Percentiles rank a stretch among this genome's conserved stretches.
These are phyloP conservation scores for Amblyornis subalaris DNA, from an alignment of 2,113 vertebrate genomes.

Conservation along the genomic window DNA sequence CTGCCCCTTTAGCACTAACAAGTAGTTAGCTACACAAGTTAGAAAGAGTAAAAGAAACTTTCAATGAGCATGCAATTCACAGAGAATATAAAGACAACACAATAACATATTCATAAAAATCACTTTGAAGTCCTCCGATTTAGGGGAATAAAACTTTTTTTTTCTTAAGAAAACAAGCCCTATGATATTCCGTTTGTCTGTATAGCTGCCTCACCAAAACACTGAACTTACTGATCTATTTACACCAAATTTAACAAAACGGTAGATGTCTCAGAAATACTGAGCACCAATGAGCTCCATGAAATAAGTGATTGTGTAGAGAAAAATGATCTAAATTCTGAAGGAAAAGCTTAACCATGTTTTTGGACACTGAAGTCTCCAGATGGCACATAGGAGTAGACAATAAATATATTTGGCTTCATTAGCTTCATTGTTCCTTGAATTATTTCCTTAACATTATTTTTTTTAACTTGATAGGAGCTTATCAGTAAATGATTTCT, in stretches of 20 bases:
- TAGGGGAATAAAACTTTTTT: not conserved
- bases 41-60: not conserved
- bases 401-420: not conserved
- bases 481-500: not conserved
- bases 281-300: not conserved
- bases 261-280: not conserved
- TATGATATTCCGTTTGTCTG: not conserved
- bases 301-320: not conserved
- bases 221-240: not conserved
- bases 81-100: not conserved
- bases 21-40: not conserved
- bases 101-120: not conserved
- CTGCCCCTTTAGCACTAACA: not conserved
- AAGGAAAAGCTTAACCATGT: not conserved
- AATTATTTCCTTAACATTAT: not conserved
- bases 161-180: not conserved
- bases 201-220: not conserved
- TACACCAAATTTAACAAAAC: not conserved
- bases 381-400: not conserved
- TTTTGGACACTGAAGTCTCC: not conserved
- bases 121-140: not conserved
- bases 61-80: not conserved
- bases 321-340: not conserved
- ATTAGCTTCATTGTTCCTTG: not conserved
- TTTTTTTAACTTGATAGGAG: not conserved